Conservation (phyloP, 53 echinoderm and acorn worm species). For the Patiria pectinifera region DNA sequence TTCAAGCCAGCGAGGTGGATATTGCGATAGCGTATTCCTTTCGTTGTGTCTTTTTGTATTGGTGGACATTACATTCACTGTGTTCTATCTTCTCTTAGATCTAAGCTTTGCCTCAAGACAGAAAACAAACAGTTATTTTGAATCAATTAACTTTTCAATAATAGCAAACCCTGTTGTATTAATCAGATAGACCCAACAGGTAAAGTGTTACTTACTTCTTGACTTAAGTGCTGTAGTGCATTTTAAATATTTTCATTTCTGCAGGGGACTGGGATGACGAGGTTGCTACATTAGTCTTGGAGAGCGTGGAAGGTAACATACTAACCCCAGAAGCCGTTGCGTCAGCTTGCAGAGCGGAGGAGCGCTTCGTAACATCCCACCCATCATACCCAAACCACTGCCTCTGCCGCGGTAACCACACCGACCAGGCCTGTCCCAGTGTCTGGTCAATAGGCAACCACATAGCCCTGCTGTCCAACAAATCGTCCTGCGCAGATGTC, state of each 20-base stretch:
- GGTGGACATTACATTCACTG: too few species aligned
- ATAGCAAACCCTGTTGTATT: too few species aligned
- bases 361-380: slow-evolving; percentile 36
- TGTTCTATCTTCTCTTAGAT: too few species aligned
- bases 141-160: too few species aligned
- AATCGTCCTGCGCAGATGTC: slow-evolving; percentile 71
- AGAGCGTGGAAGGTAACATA: slow-evolving; percentile 2
- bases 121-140: too few species aligned
- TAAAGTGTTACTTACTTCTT: too few species aligned
- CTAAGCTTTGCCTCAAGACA: too few species aligned
- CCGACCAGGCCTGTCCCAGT: slow-evolving; percentile 15
- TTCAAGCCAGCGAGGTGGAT: too few species aligned
- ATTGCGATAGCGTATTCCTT: too few species aligned
- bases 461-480: slow-evolving; percentile 76
- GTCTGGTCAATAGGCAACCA: slow-evolving; percentile 82
- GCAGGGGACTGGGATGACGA: neutral
- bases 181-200: too few species aligned
- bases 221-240: neutral
- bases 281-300: neutral
- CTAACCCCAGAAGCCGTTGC: slow-evolving; percentile 65
- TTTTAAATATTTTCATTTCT: neutral
- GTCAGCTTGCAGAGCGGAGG: slow-evolving; percentile 68
- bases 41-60: too few species aligned
- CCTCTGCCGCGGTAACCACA: neutral
- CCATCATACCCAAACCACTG: neutral